These are phyloP conservation scores for Andrena haemorrhoa DNA, from an alignment of 2,888 invertebrate species.

Conservation along the genomic window DNA sequence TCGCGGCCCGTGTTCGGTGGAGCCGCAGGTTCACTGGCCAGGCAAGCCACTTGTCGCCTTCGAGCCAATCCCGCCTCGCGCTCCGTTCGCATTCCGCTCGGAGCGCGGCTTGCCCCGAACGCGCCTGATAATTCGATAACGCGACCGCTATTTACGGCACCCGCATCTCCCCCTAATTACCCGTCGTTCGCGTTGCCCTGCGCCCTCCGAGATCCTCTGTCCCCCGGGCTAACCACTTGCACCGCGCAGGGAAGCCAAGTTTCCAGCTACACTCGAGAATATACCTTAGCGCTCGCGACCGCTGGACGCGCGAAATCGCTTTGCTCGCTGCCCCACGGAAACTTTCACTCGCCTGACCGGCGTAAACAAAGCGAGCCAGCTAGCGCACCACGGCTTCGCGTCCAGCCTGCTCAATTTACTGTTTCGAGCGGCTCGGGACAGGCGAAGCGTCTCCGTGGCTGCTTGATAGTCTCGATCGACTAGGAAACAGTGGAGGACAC, in stretches of 20 bases:
- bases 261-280: neutral
- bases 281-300: neutral
- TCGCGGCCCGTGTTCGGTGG: slow-evolving; percentile 52
- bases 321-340: slow-evolving; percentile 38
- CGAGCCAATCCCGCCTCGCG: slow-evolving; percentile 75
- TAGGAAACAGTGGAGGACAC: neutral
- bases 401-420: neutral
- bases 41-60: slow-evolving; percentile 82
- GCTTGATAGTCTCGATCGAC: neutral
- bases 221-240: neutral
- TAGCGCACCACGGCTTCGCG: slow-evolving; percentile 2
- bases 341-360: slow-evolving; percentile 67
- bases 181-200: slow-evolving; percentile 23
- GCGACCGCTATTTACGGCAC: slow-evolving; percentile 57
- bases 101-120: slow-evolving; percentile 51
- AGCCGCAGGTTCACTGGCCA: slow-evolving; percentile 80
- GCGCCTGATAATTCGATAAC: slow-evolving; percentile 67
- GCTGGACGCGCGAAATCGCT: slow-evolving; percentile 36
- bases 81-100: slow-evolving; percentile 78
- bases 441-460: neutral
- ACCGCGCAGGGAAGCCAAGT: neutral
- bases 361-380: slow-evolving; percentile 65
- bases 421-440: neutral
- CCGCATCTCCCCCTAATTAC: slow-evolving; percentile 56
- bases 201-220: neutral